phyloP scores from a whole-genome alignment of 2,797 vertebrate genomes.

The Oreochromis grahami region DNA sequence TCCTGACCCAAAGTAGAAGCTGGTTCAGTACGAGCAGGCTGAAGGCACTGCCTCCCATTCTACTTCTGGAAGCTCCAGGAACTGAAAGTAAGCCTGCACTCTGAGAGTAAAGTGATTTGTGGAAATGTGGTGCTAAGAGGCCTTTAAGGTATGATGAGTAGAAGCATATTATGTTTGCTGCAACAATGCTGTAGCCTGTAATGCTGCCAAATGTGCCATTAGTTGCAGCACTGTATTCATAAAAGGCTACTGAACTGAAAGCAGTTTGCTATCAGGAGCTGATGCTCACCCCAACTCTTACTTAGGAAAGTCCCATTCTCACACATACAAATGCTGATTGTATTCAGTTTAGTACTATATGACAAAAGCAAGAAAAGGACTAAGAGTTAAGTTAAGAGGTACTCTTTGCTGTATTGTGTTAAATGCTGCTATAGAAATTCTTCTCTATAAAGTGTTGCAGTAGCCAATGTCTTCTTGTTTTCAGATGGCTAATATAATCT shows the following conservation, averaged over 20 bases:
- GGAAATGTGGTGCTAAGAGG: not conserved
- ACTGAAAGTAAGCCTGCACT: not conserved
- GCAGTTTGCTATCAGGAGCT: not conserved
- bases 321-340: not conserved
- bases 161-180: not conserved
- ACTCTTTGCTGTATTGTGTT: not conserved
- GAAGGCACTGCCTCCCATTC: not conserved
- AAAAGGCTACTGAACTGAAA: not conserved
- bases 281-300: not conserved
- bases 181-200: not conserved
- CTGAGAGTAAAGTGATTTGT: not conserved
- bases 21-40: not conserved
- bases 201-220: not conserved
- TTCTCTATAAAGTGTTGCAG: not conserved
- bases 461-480: not conserved
- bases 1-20: not conserved
- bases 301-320: no score
- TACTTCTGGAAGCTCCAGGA: not conserved
- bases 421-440: not conserved
- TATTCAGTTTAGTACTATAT: not conserved
- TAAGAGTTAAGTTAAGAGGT: not conserved
- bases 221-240: not conserved
- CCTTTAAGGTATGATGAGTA: not conserved
- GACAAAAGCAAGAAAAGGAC: not conserved
- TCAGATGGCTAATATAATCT: constrained; percentile 54